Conservation (phyloP, 2,888 invertebrate genomes). For the Dolichomitus sp. region DNA sequence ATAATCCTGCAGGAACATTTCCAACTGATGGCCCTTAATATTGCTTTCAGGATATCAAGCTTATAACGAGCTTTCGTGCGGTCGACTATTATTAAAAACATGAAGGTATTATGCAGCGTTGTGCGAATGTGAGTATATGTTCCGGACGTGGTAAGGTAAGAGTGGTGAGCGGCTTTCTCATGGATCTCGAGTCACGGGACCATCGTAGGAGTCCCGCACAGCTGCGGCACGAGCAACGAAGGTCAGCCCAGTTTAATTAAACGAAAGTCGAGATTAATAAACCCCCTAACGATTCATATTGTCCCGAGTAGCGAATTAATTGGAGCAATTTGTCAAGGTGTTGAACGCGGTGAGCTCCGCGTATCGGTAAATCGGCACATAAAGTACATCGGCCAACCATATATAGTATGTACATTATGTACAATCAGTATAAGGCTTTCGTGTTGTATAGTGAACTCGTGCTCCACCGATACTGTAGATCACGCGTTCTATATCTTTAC, state of each 20-base stretch:
- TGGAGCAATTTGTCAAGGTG: conserved; percentile 78
- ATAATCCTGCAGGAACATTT: conserved; percentile 22
- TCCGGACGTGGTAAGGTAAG: conserved; percentile 18
- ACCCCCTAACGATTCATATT: conserved; percentile 79
- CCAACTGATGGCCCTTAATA: conserved; percentile 39
- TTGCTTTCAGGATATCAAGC: conserved; percentile 49
- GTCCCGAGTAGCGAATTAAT: conserved; percentile 80
- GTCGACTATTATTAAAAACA: conserved; percentile 45
- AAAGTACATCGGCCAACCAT: conserved; percentile 11
- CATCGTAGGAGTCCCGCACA: conserved; percentile 3
- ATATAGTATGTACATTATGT: conserved; percentile 3
- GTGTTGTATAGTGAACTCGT: conserved; percentile 14
- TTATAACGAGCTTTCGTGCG: conserved; percentile 48
- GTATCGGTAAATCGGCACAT: conserved; percentile 33
- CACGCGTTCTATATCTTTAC: conserved; percentile 14
- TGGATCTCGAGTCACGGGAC: conserved; percentile 17
- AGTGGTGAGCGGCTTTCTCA: conserved; percentile 57
- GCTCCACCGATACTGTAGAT: conserved; percentile 8
- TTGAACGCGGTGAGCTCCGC: conserved; percentile 66
- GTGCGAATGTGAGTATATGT: conserved; percentile 6
- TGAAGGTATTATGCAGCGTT: conserved; percentile 6
- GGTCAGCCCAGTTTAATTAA: conserved; percentile 80
- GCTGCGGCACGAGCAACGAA: conserved; percentile 72
- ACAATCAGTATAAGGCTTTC: conserved; percentile 8
- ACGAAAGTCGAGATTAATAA: conserved; percentile 82